These are phyloP conservation scores for Australoheros facetus DNA, from an alignment of 2,797 vertebrate genomes.

Conservation along the genomic window DNA sequence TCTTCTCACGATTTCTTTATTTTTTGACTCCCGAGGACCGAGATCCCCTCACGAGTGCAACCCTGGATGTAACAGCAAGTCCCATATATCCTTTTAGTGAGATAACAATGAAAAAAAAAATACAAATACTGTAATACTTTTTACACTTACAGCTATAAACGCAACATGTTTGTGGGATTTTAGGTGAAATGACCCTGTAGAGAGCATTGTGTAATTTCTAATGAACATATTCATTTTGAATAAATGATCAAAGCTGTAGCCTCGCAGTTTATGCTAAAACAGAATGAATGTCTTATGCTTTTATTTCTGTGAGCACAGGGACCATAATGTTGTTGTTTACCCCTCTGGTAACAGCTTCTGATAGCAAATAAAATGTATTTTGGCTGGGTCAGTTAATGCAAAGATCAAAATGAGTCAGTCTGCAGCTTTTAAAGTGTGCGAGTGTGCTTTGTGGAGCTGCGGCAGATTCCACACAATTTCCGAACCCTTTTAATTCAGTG, in stretches of 20 bases:
- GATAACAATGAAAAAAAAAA: background rate
- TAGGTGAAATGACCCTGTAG: background rate
- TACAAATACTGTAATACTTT: background rate
- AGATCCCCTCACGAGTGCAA: background rate
- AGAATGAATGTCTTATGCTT: constrained; percentile 1
- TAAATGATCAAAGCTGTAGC: constrained; percentile 15
- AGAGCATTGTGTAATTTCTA: background rate
- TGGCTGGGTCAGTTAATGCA: constrained; percentile 16
- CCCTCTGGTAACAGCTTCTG: constrained; percentile 27
- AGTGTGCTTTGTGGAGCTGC: background rate
- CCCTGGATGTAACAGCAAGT: background rate
- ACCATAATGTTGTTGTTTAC: constrained; percentile 25
- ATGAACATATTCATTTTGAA: constrained; percentile 10
- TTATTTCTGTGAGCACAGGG: background rate
- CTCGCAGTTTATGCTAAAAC: background rate
- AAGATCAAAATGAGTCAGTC: constrained; percentile 8
- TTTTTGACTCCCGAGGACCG: constrained; percentile 16
- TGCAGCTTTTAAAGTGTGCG: background rate
- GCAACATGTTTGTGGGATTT: background rate
- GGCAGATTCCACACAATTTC: background rate
- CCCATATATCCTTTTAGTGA: background rate
- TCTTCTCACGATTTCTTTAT: background rate
- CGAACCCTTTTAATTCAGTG: constrained; percentile 5
- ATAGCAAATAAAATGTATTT: constrained; percentile 8
- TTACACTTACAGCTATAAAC: background rate